phyloP scores from a whole-genome alignment of 2,113 vertebrate species.

The Acinonyx jubatus region DNA sequence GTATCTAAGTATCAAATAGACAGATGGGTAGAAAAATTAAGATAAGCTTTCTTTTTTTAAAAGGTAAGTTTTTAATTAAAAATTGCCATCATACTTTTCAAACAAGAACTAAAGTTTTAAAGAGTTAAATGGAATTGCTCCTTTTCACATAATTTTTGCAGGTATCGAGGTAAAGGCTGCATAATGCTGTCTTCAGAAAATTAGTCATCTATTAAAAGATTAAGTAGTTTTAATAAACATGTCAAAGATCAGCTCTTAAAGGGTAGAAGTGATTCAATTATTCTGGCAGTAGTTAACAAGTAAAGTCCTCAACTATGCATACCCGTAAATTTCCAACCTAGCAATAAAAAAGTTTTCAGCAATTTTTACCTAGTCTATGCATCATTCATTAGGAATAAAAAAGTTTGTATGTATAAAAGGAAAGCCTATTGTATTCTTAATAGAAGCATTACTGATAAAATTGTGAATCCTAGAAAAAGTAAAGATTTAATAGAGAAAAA shows the following conservation, averaged over 20 bases:
- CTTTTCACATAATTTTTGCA: constrained; percentile 66
- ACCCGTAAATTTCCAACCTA: neutral
- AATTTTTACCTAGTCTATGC: constrained; percentile 41
- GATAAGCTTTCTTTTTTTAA: neutral
- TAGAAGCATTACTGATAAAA: neutral
- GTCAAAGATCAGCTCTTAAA: constrained; percentile 65
- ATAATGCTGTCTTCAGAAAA: constrained; percentile 62
- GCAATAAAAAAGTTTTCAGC: constrained; percentile 9
- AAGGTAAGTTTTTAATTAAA: neutral
- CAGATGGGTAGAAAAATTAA: constrained; percentile 31
- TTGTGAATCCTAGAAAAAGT: neutral
- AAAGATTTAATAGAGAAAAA: neutral
- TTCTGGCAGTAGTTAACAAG: constrained; percentile 63
- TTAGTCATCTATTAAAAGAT: constrained; percentile 77
- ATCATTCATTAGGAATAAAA: constrained; percentile 27
- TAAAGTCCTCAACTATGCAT: constrained; percentile 35
- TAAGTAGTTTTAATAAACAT: constrained; percentile 73
- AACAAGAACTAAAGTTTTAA: constrained; percentile 27
- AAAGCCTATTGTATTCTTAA: neutral
- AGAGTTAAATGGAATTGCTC: constrained; percentile 59
- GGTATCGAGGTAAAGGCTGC: constrained; percentile 52
- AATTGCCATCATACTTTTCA: constrained; percentile 52
- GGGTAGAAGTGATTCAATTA: constrained; percentile 55
- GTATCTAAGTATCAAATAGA: neutral
- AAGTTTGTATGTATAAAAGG: neutral